phyloP scores from a whole-genome alignment of 2,888 invertebrate genomes.

The Sphinx pinastri region DNA sequence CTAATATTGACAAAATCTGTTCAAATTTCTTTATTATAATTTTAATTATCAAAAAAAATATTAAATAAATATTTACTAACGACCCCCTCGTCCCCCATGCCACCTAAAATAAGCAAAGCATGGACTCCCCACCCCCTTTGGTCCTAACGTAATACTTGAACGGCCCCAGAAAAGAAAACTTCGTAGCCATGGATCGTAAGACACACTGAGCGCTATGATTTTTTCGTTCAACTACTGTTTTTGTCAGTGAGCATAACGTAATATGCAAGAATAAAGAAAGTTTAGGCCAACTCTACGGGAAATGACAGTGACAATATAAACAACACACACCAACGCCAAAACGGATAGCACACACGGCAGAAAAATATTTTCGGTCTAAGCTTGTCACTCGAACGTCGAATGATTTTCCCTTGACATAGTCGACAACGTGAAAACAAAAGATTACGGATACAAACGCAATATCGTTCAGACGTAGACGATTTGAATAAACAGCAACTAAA shows the following conservation, averaged over 20 bases:
- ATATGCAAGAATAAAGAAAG: slow-evolving; percentile 10
- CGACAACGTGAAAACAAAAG: slow-evolving; percentile 30
- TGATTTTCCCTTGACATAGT: slow-evolving; percentile 28
- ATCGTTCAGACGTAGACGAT: slow-evolving; percentile 10
- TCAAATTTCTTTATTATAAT: too few relatives aligned
- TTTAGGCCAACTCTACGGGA: slow-evolving; percentile 13
- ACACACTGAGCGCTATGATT: neutral
- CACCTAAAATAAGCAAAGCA: too few relatives aligned
- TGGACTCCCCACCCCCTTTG: too few relatives aligned
- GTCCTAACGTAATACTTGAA: too few relatives aligned
- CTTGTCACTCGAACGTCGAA: slow-evolving; percentile 28
- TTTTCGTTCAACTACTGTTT: neutral
- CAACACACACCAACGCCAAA: slow-evolving; percentile 29
- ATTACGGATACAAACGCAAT: slow-evolving; percentile 25
- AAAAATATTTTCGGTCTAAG: slow-evolving; percentile 29
- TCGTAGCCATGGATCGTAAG: neutral
- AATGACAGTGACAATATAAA: slow-evolving; percentile 28
- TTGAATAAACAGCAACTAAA: slow-evolving; percentile 15
- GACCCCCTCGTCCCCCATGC: too few relatives aligned
- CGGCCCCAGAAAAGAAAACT: too few relatives aligned
- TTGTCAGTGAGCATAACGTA: neutral
- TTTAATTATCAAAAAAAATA: too few relatives aligned
- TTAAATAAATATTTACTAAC: too few relatives aligned
- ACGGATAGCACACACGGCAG: slow-evolving; percentile 31
- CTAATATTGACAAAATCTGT: too few relatives aligned